Evolutionary conservation across 2,888 invertebrate genomes (phyloP), one percentile per base, ranked within the genome.

Genomic region (Lagria hirta): DNA sequence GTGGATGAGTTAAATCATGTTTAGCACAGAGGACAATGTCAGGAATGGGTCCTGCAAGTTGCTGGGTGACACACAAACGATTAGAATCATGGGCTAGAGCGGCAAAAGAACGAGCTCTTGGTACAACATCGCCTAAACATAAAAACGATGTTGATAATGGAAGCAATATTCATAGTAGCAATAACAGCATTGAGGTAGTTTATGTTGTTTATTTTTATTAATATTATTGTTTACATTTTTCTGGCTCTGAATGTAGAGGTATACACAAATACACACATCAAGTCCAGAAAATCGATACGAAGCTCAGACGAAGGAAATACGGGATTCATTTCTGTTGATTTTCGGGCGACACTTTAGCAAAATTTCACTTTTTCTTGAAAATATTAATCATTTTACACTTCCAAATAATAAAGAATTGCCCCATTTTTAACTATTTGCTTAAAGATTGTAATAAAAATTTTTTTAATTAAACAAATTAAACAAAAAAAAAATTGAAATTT

Each of bases 51-150:
- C 86, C 85, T 42, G 82, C 85, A 8, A 81, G 83, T 46, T 84
- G 84, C 58, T 86, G 86, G 86, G 82, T 84, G 48, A 83, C 86
- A 14, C 86, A 86, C 69, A 86, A 86, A 67, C 73, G 85, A 51
- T 75, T 86, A 26, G 86, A 86, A 67, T 83, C 84, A 4, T 86
- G 86, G 86, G 86, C 86, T 2, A 74, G 82, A 40, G 83, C 85
- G 30, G 86, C 86, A 27, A 79, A 84, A 61, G 85, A 86, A 62
- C 73, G 84, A 27, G 79, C 80, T 1, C 74, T 70, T 40, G 70
- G 70, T 22, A 55, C 63, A 36, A 64, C 61, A 29, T 61, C 65
- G 17, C 57, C 62, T 17, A 64, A 62, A 51, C 54, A 58, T 34
- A n/a, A n/a, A n/a, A 51, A 50, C 29, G 75, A 75, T 11, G 48